phyloP scores from a whole-genome alignment of 2,113 vertebrate genomes.

The Lontra canadensis region DNA sequence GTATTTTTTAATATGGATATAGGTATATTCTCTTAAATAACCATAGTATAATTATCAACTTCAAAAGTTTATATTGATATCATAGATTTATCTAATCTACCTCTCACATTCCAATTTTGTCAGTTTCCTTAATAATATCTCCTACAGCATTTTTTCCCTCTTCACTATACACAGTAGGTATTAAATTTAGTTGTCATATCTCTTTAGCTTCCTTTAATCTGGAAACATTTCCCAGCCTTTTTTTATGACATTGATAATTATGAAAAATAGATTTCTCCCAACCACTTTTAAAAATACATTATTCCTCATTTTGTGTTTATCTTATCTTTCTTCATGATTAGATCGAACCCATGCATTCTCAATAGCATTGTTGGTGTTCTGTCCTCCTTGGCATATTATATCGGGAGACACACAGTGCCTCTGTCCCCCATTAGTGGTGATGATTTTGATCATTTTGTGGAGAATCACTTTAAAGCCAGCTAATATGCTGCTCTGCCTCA shows the following conservation, averaged over 20 bases:
- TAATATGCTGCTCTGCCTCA: neutral
- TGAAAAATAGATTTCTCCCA: neutral
- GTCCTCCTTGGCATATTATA: neutral
- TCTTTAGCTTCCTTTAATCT: slow-evolving; percentile 1
- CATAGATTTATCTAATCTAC: neutral
- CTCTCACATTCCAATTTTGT: slow-evolving; percentile 5
- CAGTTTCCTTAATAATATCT: neutral
- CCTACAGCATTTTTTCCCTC: neutral
- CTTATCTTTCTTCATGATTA: neutral
- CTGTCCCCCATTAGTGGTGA: neutral
- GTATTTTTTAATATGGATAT: neutral
- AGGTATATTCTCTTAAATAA: neutral
- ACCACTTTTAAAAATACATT: neutral
- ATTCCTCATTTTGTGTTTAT: neutral
- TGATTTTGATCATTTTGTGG: slow-evolving; percentile 27
- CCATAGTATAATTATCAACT: neutral
- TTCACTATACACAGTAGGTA: neutral
- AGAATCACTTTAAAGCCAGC: neutral
- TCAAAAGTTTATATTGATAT: neutral
- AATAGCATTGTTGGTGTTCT: neutral
- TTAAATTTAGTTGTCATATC: neutral
- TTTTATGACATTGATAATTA: slow-evolving; percentile 15
- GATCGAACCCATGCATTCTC: neutral
- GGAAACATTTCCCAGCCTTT: neutral
- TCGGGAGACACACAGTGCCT: neutral